Conservation (phyloP, 2,888 invertebrate species). For the Drosophila trichaetosa region DNA sequence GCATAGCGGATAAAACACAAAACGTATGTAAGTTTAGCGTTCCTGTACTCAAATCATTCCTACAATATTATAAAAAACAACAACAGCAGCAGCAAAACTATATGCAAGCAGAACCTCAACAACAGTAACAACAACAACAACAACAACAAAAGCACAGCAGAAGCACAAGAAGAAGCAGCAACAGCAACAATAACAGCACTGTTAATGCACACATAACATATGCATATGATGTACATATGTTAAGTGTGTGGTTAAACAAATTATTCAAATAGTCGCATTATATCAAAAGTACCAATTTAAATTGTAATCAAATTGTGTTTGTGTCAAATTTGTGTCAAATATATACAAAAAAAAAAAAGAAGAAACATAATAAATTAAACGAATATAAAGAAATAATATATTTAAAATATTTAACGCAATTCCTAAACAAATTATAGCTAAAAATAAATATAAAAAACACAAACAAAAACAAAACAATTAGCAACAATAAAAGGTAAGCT, state of each 20-base stretch:
- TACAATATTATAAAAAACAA: conserved; percentile 50
- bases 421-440: conserved; percentile 69
- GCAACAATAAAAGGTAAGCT: conserved; percentile 28
- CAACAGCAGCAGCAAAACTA: conserved; percentile 40
- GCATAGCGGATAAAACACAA: conserved; percentile 22
- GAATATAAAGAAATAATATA: conserved; percentile 10
- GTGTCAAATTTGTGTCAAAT: conserved; percentile 49
- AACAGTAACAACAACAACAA: conserved; percentile 10
- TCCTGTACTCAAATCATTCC: conserved; percentile 80
- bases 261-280: conserved; percentile 42
- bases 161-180: conserved; percentile 23
- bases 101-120: conserved; percentile 39
- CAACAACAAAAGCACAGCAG: conserved; percentile 20
- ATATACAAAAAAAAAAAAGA: conserved; percentile 14
- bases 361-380: conserved; percentile 25
- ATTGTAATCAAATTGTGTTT: conserved; percentile 46
- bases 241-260: conserved; percentile 61
- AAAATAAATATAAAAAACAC: conserved; percentile 24
- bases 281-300: conserved; percentile 37
- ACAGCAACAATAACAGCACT: conserved; percentile 54
- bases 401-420: conserved; percentile 61
- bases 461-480: conserved; percentile 19
- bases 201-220: conserved; percentile 59
- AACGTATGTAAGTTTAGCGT: conserved; percentile 68
- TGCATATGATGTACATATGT: conserved; percentile 32